phyloP scores from a whole-genome alignment of 2,888 invertebrate species.

The Tetrapedia diversipes region DNA sequence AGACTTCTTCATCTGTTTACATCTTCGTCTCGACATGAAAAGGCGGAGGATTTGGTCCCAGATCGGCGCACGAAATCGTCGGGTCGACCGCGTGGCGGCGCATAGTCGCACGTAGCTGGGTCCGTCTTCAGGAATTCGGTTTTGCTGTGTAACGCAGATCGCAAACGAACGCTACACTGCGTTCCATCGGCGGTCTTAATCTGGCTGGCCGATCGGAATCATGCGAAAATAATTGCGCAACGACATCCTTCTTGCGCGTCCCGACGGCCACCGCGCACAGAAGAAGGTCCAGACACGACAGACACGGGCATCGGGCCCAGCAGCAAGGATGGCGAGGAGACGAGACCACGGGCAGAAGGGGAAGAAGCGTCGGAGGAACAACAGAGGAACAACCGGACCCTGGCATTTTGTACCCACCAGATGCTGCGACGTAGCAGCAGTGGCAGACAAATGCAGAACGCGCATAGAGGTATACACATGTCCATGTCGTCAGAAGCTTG shows the following conservation, averaged over 20 bases:
- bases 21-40: conserved; percentile 36
- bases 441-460: conserved; percentile 63
- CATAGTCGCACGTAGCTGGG: conserved; percentile 66
- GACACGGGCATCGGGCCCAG: background rate
- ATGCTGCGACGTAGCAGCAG: conserved; percentile 60
- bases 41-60: background rate
- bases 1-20: conserved; percentile 55
- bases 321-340: background rate
- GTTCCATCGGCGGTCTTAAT: conserved; percentile 68
- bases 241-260: conserved; percentile 62
- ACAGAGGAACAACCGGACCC: conserved; percentile 44
- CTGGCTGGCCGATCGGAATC: conserved; percentile 70
- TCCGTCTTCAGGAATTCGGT: conserved; percentile 62
- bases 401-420: conserved; percentile 71
- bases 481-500: conserved; percentile 63
- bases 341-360: conserved; percentile 18
- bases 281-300: conserved; percentile 11
- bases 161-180: conserved; percentile 47
- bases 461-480: conserved; percentile 37
- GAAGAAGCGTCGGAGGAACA: conserved; percentile 53
- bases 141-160: conserved; percentile 57
- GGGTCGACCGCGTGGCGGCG: conserved; percentile 34
- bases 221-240: conserved; percentile 75
- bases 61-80: background rate
- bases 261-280: background rate